Evolutionary conservation across 1,140 invertebrate species (phyloP).

Genomic region (Ostrea denselamellosa): DNA sequence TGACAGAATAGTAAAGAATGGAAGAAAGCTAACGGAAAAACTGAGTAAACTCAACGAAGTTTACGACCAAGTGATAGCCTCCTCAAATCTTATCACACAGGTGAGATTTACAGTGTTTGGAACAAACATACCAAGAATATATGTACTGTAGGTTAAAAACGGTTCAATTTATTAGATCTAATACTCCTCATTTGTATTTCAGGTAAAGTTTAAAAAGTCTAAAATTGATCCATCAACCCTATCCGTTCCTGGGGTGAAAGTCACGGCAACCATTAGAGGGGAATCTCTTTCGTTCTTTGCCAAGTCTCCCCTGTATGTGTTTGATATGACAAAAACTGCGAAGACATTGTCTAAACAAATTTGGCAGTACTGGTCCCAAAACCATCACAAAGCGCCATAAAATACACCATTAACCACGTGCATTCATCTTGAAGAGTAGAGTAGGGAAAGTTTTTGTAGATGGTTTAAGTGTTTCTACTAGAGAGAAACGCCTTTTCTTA

Average conservation of each 20-base stretch:
- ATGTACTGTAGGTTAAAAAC: too few species aligned
- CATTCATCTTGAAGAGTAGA: neutral
- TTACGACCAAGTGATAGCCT: slow-evolving; percentile 6
- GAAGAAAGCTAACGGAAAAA: neutral
- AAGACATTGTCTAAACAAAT: slow-evolving; percentile 5
- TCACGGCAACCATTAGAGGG: neutral
- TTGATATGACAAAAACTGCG: slow-evolving; percentile 16
- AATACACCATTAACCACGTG: neutral
- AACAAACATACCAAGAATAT: too few species aligned
- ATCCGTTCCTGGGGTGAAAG: neutral
- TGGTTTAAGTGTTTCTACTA: neutral
- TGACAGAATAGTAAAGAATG: slow-evolving; percentile 7
- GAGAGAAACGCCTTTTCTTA: neutral
- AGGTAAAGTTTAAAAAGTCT: slow-evolving; percentile 5
- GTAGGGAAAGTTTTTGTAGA: neutral
- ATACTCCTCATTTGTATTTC: neutral
- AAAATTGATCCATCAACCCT: neutral
- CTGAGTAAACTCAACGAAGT: slow-evolving; percentile 7
- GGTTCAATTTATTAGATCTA: too few species aligned
- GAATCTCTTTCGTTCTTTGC: neutral
- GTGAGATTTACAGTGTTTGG: neutral
- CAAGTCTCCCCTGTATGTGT: neutral
- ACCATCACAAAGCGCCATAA: neutral
- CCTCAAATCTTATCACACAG: slow-evolving; percentile 19
- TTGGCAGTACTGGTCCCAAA: slow-evolving; percentile 23